A percentile compares a stretch with the other conserved stretches of the same genome.
phyloP scores from a whole-genome alignment of 2,888 invertebrate genomes.

The Chymomyza procnemis region DNA sequence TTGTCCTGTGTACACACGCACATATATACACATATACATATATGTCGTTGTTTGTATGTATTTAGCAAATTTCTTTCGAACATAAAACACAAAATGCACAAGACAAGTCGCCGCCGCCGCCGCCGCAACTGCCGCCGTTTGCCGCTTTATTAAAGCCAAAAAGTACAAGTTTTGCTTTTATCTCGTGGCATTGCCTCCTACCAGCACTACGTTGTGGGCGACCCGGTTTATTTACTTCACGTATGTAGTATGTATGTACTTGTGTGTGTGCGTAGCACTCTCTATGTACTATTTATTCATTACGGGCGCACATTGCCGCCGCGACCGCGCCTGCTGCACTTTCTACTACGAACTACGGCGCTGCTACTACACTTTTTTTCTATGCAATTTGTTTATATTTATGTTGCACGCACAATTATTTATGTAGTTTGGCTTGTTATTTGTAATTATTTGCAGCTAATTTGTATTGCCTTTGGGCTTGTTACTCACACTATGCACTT shows the following conservation, averaged over 20 bases:
- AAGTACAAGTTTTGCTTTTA: not conserved
- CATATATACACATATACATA: too few species aligned
- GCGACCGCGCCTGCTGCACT: conserved; percentile 54
- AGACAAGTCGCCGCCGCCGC: too few species aligned
- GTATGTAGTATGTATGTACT: not conserved
- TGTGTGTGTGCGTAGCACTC: conserved; percentile 1
- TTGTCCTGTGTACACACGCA: not conserved
- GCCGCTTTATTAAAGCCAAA: not conserved
- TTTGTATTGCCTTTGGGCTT: conserved; percentile 17
- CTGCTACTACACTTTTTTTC: conserved; percentile 27
- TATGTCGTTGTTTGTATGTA: conserved; percentile 8
- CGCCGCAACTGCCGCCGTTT: too few species aligned
- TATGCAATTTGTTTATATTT: conserved; percentile 27
- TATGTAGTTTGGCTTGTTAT: conserved; percentile 15
- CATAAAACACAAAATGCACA: conserved; percentile 11
- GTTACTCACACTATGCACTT: conserved; percentile 3
- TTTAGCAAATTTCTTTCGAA: conserved; percentile 36
- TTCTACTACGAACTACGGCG: conserved; percentile 42
- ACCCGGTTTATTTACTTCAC: conserved; percentile 67
- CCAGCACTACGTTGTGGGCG: conserved; percentile 34
- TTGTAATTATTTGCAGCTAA: conserved; percentile 23
- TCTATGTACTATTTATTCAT: conserved; percentile 36
- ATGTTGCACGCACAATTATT: conserved; percentile 8
- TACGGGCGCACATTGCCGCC: conserved; percentile 12
- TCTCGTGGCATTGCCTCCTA: conserved; percentile 8